These are phyloP conservation scores for Herpetotheres cachinnans DNA, from an alignment of 2,113 vertebrate genomes.

Conservation along the genomic window DNA sequence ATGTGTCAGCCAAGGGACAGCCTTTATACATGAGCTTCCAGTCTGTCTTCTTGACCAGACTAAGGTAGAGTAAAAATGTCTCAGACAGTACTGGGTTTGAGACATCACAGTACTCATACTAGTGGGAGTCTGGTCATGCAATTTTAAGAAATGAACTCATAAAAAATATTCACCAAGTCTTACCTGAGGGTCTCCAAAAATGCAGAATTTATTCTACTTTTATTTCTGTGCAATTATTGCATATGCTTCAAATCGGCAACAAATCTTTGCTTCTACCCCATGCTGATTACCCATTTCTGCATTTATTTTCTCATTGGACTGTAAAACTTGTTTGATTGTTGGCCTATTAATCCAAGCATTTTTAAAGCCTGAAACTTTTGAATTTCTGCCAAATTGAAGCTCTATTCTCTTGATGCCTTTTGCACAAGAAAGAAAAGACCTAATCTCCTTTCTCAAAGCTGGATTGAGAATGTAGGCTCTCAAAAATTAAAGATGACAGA, in stretches of 20 bases:
- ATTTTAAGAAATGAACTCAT: not conserved
- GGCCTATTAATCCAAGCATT: not conserved
- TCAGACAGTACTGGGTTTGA: not conserved
- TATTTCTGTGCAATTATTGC: not conserved
- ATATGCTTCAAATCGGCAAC: slow-evolving; percentile 7
- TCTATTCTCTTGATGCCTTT: not conserved
- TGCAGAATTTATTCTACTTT: not conserved
- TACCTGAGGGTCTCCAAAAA: not conserved
- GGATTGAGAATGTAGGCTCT: not conserved
- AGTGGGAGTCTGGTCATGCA: not conserved
- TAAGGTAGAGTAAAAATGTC: accelerated
- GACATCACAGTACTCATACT: not conserved
- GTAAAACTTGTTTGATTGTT: not conserved
- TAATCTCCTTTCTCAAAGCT: not conserved
- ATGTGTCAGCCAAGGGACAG: not conserved
- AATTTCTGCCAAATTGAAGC: not conserved
- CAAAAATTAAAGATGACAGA: not conserved
- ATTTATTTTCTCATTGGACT: not conserved
- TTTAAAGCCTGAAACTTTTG: slow-evolving; percentile 16
- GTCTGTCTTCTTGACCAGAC: not conserved
- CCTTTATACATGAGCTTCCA: not conserved
- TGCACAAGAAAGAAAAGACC: not conserved
- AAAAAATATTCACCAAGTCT: not conserved
- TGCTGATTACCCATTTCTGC: not conserved
- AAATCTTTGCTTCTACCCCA: not conserved